Base-by-base conservation (phyloP, 1,140 invertebrate genomes). In the Bombus breviceps region DNA sequence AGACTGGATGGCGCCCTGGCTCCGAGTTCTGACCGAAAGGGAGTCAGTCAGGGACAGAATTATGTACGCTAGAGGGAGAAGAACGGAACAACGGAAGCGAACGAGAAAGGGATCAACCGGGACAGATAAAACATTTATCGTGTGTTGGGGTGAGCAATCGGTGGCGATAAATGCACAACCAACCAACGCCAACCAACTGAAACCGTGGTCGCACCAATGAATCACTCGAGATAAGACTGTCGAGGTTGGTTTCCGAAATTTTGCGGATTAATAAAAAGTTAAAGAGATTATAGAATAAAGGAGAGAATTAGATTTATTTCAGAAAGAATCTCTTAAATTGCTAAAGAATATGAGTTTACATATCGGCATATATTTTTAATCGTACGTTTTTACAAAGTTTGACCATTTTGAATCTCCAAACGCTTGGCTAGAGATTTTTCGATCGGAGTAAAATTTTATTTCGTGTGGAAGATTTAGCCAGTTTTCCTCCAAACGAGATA, bases 1-100 rank as follows among this genome's bases (percentile, higher is more conserved):
- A 92, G 91, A 92, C 91, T 85, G 68, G 66, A 79, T 83, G 91
- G 89, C 91, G 87, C 89, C 86, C 34, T 71, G 86, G 89, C 89
- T 89, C 88, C 89, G 66, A 57, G 80, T 86, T 90, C 79, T 89
- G 87, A 37, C 81, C 86, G 78, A 76, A 73, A 80, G 80, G 68
- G 84, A 37, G 18, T 32, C 15, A 71, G 41, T 25, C n/a, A 37
- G 64, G 43, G 73, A 6, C 12, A 53, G 41, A 80, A 64, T 80
- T 85, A 85, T 85, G 18, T 34, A 53, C 66, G n/a, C 0, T 13
- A 22, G 73, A 69, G 68, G 69, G 57, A 28, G 25, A 41, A 22
- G 71, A 62, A 22, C 15, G 53, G n/a, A 57, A 34, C 57, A 28
- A 59, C 41, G 76, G 71, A 41, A 85, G 68, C 53, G 34, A 28